Conservation (phyloP, 2,113 vertebrate species). For the Pollachius pollachius region DNA sequence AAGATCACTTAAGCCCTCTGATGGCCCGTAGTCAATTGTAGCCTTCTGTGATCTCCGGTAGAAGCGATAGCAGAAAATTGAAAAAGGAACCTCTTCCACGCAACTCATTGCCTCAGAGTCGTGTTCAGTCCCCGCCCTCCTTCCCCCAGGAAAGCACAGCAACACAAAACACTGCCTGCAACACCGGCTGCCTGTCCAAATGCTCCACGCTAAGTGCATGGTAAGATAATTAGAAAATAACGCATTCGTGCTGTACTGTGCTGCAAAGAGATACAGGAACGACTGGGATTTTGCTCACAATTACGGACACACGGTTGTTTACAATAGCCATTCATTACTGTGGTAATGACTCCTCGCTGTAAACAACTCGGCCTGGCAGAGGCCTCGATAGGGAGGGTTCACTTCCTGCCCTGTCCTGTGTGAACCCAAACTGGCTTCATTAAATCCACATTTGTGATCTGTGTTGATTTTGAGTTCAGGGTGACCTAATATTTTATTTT, state of each 20-base stretch:
- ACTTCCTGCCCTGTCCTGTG: conserved; percentile 8
- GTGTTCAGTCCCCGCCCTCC: neutral
- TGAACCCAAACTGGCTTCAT: neutral
- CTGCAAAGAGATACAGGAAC: conserved; percentile 59
- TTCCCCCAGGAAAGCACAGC: conserved; percentile 18
- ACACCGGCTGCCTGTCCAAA: conserved; percentile 36
- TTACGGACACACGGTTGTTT: conserved; percentile 52
- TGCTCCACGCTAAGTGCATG: conserved; percentile 36
- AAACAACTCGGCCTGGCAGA: conserved; percentile 18
- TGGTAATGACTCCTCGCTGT: conserved; percentile 50
- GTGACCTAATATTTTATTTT: no score
- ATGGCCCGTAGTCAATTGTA: conserved; percentile 28
- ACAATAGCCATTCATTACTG: conserved; percentile 38
- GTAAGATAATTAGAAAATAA: conserved; percentile 67
- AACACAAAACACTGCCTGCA: conserved; percentile 22
- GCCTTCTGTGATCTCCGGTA: neutral
- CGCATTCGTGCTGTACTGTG: conserved; percentile 29
- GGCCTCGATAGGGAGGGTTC: conserved; percentile 8
- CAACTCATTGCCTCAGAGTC: no score
- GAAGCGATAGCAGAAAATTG: no score
- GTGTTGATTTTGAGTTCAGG: neutral
- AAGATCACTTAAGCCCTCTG: conserved; percentile 19
- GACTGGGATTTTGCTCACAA: conserved; percentile 54
- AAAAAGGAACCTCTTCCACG: no score
- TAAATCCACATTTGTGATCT: neutral